phyloP scores from a whole-genome alignment of 30 jellyfish, hydroid and myxozoan species.

The Cassiopea xamachana region DNA sequence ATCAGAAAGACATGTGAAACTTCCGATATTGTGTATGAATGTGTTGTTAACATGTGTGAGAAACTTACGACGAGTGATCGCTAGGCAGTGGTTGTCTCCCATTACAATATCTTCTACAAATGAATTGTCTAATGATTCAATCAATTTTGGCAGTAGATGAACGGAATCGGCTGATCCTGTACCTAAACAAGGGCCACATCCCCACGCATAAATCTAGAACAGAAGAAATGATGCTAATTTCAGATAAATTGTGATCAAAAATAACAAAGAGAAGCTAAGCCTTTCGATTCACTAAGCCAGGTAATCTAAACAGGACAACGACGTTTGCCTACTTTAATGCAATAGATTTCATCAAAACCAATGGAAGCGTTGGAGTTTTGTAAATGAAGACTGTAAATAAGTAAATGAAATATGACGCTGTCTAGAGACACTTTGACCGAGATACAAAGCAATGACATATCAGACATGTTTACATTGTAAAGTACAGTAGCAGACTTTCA shows the following conservation, averaged over 20 bases:
- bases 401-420: not conserved
- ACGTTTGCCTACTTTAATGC: not conserved
- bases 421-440: not conserved
- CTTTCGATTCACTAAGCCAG: not conserved
- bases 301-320: not conserved
- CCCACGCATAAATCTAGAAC: slow-evolving; percentile 95
- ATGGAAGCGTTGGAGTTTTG: not conserved
- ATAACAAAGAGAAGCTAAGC: not conserved
- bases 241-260: not conserved
- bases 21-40: too few species aligned
- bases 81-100: slow-evolving; percentile 97
- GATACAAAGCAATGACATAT: too few species aligned
- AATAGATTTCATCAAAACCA: not conserved
- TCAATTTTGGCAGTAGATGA: slow-evolving; percentile 83
- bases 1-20: too few species aligned
- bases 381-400: not conserved
- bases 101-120: slow-evolving; percentile 80
- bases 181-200: slow-evolving; percentile 99
- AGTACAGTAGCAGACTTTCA: too few species aligned
- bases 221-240: not conserved
- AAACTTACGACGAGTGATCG: slow-evolving; percentile 88
- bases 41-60: not conserved
- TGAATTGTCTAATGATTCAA: slow-evolving; percentile 75
- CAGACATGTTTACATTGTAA: too few species aligned
- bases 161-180: slow-evolving; percentile 96